These are phyloP conservation scores for Tiliqua scincoides DNA, from an alignment of 2,113 vertebrate species.

Conservation along the genomic window DNA sequence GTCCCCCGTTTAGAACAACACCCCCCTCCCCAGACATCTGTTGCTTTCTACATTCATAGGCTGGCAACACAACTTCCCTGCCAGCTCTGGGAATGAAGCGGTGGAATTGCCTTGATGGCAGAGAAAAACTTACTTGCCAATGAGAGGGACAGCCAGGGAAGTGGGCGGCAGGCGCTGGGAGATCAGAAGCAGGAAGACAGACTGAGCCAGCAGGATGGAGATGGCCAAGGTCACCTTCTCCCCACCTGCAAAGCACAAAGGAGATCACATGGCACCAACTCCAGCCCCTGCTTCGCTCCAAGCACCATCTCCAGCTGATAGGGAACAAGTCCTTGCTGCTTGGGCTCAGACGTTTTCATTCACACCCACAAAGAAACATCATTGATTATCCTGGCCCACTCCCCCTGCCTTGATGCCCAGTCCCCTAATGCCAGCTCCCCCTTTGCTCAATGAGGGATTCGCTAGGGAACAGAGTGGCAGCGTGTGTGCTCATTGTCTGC, in stretches of 20 bases:
- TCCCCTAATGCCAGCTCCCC: no score
- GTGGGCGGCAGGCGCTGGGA: conserved; percentile 92
- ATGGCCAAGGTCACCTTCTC: conserved; percentile 96
- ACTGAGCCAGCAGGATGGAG: conserved; percentile 93
- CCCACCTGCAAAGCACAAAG: conserved; percentile 80
- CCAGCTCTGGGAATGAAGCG: rapidly evolving
- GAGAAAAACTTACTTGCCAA: conserved; percentile 86
- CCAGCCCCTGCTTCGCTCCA: neutral
- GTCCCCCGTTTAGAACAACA: no score
- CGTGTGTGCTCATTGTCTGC: no score
- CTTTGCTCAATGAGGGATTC: no score
- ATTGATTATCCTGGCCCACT: no score
- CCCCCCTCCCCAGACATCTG: no score
- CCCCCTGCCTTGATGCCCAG: no score
- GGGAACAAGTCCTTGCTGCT: no score
- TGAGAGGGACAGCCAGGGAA: conserved; percentile 88
- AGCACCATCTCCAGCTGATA: neutral
- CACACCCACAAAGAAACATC: no score
- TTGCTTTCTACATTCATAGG: no score
- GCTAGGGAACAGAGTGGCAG: no score
- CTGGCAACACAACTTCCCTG: neutral
- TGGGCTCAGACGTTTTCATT: no score
- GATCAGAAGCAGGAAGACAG: conserved; percentile 94
- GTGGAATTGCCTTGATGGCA: rapidly evolving
- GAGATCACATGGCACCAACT: neutral